A percentile compares a stretch with the other conserved stretches of the same genome.
Evolutionary conservation across 2,888 invertebrate species (phyloP).

Genomic region (Xestia ashworthii): DNA sequence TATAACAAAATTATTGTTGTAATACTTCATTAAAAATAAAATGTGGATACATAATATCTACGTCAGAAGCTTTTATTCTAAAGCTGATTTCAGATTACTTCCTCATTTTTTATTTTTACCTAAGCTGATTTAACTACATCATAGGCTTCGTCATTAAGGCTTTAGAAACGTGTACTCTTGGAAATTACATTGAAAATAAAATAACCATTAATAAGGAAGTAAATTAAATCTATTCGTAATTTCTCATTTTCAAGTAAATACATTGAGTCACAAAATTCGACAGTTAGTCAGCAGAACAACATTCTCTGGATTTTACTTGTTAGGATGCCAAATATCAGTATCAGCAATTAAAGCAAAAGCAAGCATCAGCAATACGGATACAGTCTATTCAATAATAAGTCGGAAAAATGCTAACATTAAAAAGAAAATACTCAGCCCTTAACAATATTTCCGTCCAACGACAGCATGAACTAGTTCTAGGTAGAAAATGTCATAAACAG

Average conservation of each 20-base stretch:
- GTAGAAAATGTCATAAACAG: slow-evolving; percentile 47
- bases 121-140: neutral
- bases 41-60: neutral
- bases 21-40: neutral
- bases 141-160: neutral
- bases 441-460: neutral
- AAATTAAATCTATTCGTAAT: neutral
- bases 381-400: slow-evolving; percentile 10
- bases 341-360: no score
- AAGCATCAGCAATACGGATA: slow-evolving; percentile 38
- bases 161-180: neutral
- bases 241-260: neutral
- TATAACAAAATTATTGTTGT: neutral
- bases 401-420: slow-evolving; percentile 29
- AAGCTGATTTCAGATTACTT: neutral
- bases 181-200: neutral
- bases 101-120: no score
- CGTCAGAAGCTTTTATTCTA: neutral
- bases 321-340: slow-evolving; percentile 18
- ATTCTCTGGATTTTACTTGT: slow-evolving; percentile 1
- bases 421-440: slow-evolving; percentile 24
- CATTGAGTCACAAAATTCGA: neutral
- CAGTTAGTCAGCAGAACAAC: neutral
- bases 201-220: neutral
- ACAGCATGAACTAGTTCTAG: slow-evolving; percentile 37